A percentile compares a stretch with the other conserved stretches of the same genome.
These are phyloP conservation scores for Dryococelus australis DNA, from an alignment of 2,888 invertebrate genomes.

Conservation along the genomic window DNA sequence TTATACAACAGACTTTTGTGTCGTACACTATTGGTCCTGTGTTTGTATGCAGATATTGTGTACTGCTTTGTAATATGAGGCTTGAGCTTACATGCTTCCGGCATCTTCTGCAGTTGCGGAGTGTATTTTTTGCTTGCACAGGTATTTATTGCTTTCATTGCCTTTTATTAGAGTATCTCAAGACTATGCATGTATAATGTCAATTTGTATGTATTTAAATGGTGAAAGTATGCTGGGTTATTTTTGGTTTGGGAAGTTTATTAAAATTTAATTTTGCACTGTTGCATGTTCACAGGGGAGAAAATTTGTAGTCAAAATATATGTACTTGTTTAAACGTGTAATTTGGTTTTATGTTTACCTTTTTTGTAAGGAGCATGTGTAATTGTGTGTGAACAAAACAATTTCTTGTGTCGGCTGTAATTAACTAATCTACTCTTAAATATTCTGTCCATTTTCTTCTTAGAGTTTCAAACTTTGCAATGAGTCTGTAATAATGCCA, in stretches of 20 bases:
- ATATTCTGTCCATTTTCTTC: no score
- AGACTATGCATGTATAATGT: background rate
- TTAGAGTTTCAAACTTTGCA: no score
- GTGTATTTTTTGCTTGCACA: background rate
- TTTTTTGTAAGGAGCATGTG: no score
- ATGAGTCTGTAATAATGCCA: no score
- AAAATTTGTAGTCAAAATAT: no score
- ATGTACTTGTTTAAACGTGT: no score
- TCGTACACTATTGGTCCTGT: background rate
- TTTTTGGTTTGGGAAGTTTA: background rate
- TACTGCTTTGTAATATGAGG: background rate
- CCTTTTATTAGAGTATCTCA: background rate
- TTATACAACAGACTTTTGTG: background rate
- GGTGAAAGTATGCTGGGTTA: background rate
- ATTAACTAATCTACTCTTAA: no score
- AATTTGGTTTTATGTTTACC: no score
- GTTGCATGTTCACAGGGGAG: background rate
- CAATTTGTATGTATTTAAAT: no score
- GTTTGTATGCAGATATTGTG: background rate
- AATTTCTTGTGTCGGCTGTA: no score
- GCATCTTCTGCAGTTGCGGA: background rate
- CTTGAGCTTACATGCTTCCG: background rate
- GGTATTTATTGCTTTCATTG: background rate
- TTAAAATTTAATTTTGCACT: background rate
- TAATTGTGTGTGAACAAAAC: no score